Evolutionary conservation across 2,797 vertebrate genomes (phyloP), one percentile per base, ranked within the genome.

Genomic region (Strix occidentalis): DNA sequence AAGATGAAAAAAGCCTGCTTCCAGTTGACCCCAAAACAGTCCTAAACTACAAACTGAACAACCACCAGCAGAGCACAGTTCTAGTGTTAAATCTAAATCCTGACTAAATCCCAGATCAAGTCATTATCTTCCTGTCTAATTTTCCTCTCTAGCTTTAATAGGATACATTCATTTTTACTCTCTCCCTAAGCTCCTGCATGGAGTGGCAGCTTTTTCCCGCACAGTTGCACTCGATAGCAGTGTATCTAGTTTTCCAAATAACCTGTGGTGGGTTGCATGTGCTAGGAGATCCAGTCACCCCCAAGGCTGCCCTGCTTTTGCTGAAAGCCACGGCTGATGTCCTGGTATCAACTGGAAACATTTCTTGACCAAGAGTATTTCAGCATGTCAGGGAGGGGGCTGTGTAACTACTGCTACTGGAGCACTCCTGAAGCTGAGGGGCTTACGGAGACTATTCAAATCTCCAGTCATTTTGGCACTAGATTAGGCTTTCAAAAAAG

Each of bases 371-470:
- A 71, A 51, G 29, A 75, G 6, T 25, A 54, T 24, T 71, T 54
- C 7, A 46, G 35, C 18, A 37, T 0, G 20, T 33, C 0, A 0
- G 16, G 13, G 18, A 64, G 4, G 2, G 5, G 1, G 10, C 19
- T 4, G 2, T 24, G 60, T 54, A 75, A 63, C 50, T 23, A 12
- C 26, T 31, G 9, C 13, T n/a, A 0, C 64, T 66, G 83, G 29
- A 87, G 48, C 7, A 39, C 12, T 90, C 53, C 53, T 29, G 33
- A 63, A 60, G 25, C 8, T 13, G 8, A 37, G 16, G 16, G 21
- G 11, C 9, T 93, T 65, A 43, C 5, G 9, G 13, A 74, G 13
- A 72, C 48, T 87, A 9, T 39, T 71, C 1, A 0, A 69, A 48
- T 21, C 20, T 80, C 43, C 17, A 41, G 53, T 2, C 19, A 64